A percentile compares a stretch with the other conserved stretches of the same genome.
These are phyloP conservation scores for Tupaia chinensis DNA, from an alignment of 2,113 vertebrate species.

Conservation along the genomic window DNA sequence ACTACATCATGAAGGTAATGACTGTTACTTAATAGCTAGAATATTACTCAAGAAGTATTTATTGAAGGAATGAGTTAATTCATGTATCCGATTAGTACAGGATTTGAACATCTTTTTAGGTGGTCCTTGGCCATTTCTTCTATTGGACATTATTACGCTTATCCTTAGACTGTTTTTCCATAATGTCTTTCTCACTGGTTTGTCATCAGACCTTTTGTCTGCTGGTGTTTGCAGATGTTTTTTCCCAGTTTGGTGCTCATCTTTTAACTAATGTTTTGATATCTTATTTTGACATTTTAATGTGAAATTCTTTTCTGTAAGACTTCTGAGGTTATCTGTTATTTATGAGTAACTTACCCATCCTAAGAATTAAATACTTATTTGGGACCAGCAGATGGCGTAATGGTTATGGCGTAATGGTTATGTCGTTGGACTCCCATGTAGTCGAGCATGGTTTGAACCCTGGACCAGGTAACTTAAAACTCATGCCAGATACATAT, in stretches of 20 bases:
- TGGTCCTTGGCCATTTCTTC: not conserved
- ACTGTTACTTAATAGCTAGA: not conserved
- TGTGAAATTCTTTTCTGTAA: not conserved
- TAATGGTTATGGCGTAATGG: no score
- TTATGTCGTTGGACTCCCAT: no score
- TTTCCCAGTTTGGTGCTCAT: not conserved
- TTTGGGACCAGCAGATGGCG: not conserved
- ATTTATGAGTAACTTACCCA: not conserved
- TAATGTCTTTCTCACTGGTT: not conserved
- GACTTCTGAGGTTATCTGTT: not conserved
- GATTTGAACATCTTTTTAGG: constrained; percentile 18
- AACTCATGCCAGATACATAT: no score
- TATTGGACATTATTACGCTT: not conserved
- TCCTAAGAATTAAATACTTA: not conserved
- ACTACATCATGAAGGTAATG: not conserved
- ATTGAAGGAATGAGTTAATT: not conserved
- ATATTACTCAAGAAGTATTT: not conserved
- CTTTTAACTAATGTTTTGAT: not conserved
- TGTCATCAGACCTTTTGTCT: not conserved
- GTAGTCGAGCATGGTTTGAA: no score
- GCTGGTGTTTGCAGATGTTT: not conserved
- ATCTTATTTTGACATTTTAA: not conserved
- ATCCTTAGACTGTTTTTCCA: not conserved
- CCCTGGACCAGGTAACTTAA: no score
- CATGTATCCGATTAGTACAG: constrained; percentile 5